phyloP scores from a whole-genome alignment of 37 sponge, comb jelly and placozoan species.

The Lycopodina hypogea region DNA sequence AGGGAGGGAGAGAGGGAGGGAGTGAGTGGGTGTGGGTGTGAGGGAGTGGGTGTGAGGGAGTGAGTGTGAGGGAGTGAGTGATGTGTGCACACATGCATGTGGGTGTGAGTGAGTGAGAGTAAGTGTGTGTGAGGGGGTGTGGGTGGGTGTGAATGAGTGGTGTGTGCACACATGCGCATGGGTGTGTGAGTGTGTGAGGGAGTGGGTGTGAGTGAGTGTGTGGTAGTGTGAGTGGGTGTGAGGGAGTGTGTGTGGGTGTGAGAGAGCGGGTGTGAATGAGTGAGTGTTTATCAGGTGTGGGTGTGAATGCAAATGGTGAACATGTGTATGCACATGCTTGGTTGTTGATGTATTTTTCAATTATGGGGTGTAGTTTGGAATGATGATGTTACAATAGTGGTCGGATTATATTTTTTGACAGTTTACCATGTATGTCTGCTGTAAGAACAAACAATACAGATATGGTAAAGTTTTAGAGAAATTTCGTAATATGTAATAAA shows the following conservation, averaged over 20 bases:
- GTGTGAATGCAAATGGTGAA: too few relatives aligned
- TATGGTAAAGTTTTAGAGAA: too few relatives aligned
- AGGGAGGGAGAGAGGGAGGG: not conserved
- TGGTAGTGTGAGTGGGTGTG: not conserved
- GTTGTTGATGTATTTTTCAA: too few relatives aligned
- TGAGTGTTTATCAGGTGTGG: not conserved
- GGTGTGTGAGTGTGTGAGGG: conserved; percentile 51
- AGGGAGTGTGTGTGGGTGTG: conserved; percentile 13
- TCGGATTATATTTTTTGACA: too few relatives aligned
- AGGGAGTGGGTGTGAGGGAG: conserved; percentile 2
- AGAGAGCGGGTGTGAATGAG: not conserved
- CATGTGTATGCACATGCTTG: too few relatives aligned
- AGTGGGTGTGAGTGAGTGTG: conserved; percentile 48
- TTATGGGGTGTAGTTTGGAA: too few relatives aligned
- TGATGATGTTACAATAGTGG: too few relatives aligned
- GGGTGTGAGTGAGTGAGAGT: not conserved
- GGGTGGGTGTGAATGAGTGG: not conserved
- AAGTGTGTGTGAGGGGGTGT: conserved; percentile 23
- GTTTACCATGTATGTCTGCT: too few relatives aligned
- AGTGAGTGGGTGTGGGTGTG: conserved; percentile 37
- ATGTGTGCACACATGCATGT: conserved; percentile 80
- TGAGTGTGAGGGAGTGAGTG: not conserved
- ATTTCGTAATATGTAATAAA: too few relatives aligned
- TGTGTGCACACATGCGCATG: not conserved
- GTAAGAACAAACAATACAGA: too few relatives aligned